Percentiles rank a stretch among this genome's conserved stretches.
phyloP scores from a whole-genome alignment of 2,797 vertebrate species.

The Arctocebus calabarensis region DNA sequence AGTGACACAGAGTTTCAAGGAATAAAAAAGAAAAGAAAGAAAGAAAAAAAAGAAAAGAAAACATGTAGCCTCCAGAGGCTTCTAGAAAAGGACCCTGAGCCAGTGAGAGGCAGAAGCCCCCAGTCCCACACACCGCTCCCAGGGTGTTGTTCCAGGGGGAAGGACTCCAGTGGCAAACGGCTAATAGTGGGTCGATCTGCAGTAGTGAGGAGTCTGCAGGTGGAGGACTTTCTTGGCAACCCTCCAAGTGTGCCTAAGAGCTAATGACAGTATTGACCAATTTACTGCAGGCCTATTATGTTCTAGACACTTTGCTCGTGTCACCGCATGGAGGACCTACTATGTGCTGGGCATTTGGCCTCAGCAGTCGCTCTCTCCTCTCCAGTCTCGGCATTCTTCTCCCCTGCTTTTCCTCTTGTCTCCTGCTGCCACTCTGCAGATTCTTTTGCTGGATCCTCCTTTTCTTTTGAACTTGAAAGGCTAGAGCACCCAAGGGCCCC shows the following conservation, averaged over 20 bases:
- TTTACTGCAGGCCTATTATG: fast-evolving
- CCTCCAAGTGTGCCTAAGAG: neutral
- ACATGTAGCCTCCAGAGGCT: neutral
- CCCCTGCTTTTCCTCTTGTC: neutral
- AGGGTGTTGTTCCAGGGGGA: fast-evolving
- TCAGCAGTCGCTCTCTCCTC: fast-evolving
- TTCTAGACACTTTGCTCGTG: neutral
- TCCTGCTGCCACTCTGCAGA: neutral
- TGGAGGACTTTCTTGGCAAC: neutral
- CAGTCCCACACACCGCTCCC: fast-evolving
- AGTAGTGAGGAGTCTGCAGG: fast-evolving
- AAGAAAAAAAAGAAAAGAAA: neutral
- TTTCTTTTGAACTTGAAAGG: neutral
- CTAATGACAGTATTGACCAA: too few species aligned
- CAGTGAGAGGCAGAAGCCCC: neutral
- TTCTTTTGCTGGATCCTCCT: neutral
- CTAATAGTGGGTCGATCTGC: fast-evolving
- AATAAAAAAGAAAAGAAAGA: too few species aligned
- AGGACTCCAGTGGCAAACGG: neutral
- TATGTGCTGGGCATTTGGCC: fast-evolving
- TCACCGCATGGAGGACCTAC: neutral
- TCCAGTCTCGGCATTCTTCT: fast-evolving
- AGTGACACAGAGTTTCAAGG: too few species aligned
- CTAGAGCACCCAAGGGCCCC: neutral
- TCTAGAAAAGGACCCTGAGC: too few species aligned